Percentiles rank a stretch among this genome's conserved stretches.
Evolutionary conservation across 2,113 vertebrate species (phyloP).

Genomic region (Genyomyrus donnyi): DNA sequence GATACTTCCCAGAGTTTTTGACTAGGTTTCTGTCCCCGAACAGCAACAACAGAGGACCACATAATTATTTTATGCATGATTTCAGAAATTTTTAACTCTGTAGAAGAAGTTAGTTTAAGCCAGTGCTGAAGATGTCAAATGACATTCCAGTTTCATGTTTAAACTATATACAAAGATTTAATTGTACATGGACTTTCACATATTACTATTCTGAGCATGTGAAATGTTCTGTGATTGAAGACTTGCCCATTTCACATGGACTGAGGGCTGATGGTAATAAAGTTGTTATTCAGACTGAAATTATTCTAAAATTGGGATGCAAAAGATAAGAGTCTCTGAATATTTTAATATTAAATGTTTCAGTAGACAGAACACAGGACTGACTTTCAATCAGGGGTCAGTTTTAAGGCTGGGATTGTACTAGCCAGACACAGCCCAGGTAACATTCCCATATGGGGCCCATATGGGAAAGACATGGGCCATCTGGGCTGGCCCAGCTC

Average conservation of each 20-base stretch:
- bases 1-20: not conserved
- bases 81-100: not conserved
- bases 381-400: not conserved
- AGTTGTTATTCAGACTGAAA: not conserved
- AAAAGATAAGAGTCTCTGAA: not conserved
- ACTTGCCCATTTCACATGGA: not conserved
- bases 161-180: not conserved
- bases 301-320: not conserved
- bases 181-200: not conserved
- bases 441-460: too few species aligned
- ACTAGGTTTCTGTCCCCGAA: not conserved
- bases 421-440: not conserved
- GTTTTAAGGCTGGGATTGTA: not conserved
- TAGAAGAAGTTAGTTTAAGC: not conserved
- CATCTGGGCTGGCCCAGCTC: too few species aligned
- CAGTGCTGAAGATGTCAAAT: not conserved
- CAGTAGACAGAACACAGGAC: not conserved
- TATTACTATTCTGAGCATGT: not conserved
- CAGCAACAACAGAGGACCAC: not conserved
- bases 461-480: too few species aligned
- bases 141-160: not conserved
- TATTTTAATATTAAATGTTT: not conserved
- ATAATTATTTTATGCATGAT: not conserved
- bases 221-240: not conserved
- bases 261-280: not conserved